Evolutionary conservation across 2,888 invertebrate genomes (phyloP).

Genomic region (Busseola fusca): DNA sequence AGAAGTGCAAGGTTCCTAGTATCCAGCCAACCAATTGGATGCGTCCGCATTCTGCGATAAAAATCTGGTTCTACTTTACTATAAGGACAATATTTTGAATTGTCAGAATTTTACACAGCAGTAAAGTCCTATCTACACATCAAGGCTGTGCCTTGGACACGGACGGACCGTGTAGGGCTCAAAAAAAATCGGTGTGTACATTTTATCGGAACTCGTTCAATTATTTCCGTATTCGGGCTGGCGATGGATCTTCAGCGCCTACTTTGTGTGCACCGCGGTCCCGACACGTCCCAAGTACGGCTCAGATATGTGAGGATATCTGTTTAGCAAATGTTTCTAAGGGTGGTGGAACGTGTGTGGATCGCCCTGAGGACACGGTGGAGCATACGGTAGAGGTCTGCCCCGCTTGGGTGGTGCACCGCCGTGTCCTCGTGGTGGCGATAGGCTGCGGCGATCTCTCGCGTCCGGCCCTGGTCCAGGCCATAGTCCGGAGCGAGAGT

Average conservation of each 20-base stretch:
- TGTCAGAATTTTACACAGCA: not conserved
- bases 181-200: not conserved
- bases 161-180: not conserved
- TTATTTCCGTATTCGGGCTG: not conserved
- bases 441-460: too few relatives aligned
- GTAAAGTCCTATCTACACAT: not conserved
- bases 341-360: not conserved
- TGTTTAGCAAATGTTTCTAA: not conserved
- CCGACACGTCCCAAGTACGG: not conserved
- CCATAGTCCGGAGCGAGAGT: too few relatives aligned
- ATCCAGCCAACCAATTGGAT: constrained; percentile 2
- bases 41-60: constrained; percentile 9
- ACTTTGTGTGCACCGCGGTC: not conserved
- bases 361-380: too few relatives aligned
- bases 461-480: too few relatives aligned
- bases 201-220: too few relatives aligned
- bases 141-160: not conserved
- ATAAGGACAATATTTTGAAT: constrained; percentile 1
- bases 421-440: too few relatives aligned
- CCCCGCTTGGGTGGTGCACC: too few relatives aligned
- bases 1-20: constrained; percentile 33
- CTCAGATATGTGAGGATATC: not conserved
- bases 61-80: not conserved
- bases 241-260: not conserved
- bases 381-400: too few relatives aligned